A percentile compares a stretch with the other conserved stretches of the same genome.
phyloP scores from a whole-genome alignment of 2,888 invertebrate genomes.

The Pachydiplax longipennis region DNA sequence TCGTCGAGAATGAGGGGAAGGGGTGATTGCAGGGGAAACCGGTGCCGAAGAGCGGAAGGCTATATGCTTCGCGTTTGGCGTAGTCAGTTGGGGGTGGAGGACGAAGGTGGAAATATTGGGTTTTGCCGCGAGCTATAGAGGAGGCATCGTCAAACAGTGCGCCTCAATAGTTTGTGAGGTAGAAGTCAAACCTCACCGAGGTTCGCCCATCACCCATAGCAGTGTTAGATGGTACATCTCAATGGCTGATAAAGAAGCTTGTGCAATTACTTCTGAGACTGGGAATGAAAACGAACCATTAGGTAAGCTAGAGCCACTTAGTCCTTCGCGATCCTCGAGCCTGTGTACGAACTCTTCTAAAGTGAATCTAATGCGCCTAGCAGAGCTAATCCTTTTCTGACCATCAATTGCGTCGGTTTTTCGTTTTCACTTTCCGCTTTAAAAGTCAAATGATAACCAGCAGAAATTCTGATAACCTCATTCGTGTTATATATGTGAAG shows the following conservation, averaged over 20 bases:
- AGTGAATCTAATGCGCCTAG: too few relatives aligned
- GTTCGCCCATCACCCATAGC: background rate
- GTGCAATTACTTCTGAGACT: background rate
- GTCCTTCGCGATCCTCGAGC: too few relatives aligned
- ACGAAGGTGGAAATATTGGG: background rate
- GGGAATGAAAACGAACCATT: background rate
- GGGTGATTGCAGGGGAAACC: background rate
- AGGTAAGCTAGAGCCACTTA: background rate
- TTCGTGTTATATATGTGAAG: too few relatives aligned
- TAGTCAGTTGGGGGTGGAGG: background rate
- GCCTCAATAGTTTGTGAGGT: background rate
- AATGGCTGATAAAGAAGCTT: background rate
- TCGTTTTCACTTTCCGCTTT: too few relatives aligned
- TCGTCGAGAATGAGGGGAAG: background rate
- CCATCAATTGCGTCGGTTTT: too few relatives aligned
- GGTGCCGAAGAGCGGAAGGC: background rate
- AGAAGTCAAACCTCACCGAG: background rate
- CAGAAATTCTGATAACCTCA: too few relatives aligned
- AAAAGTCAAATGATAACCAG: too few relatives aligned
- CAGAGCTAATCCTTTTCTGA: too few relatives aligned
- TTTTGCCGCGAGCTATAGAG: background rate
- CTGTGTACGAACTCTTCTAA: too few relatives aligned
- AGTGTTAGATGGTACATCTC: background rate
- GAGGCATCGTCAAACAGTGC: background rate
- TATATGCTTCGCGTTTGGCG: background rate